Conservation (phyloP, 2,888 invertebrate species). For the Criorhina ranunculi region DNA sequence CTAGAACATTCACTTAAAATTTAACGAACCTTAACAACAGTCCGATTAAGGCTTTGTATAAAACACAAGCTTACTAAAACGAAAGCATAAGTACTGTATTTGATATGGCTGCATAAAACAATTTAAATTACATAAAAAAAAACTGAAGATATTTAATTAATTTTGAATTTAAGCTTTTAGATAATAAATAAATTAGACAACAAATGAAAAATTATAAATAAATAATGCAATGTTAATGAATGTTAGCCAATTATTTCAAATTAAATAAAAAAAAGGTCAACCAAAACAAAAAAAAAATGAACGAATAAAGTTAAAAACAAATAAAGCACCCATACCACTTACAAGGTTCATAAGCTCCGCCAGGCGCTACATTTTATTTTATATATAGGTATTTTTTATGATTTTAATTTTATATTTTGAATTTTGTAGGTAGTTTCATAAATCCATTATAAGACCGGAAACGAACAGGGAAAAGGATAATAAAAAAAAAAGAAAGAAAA, state of each 20-base stretch:
- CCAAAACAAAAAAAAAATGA: conserved; percentile 69
- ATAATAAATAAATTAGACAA: conserved; percentile 30
- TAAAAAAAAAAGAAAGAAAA: conserved; percentile 73
- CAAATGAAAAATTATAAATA: conserved; percentile 21
- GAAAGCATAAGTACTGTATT: conserved; percentile 7
- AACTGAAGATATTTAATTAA: conserved; percentile 25
- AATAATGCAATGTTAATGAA: conserved; percentile 63
- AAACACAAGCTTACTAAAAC: neutral
- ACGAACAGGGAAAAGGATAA: conserved; percentile 70
- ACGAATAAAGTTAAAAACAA: conserved; percentile 78
- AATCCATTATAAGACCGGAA: conserved; percentile 75
- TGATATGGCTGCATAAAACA: conserved; percentile 60
- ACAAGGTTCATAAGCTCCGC: conserved; percentile 84
- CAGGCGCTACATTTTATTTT: conserved; percentile 81
- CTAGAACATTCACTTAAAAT: no score
- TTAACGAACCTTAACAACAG: no score
- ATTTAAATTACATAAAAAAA: conserved; percentile 15
- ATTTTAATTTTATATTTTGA: conserved; percentile 65
- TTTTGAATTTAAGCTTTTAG: conserved; percentile 30
- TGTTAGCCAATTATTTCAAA: conserved; percentile 68
- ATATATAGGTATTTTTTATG: conserved; percentile 78
- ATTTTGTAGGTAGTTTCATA: conserved; percentile 76
- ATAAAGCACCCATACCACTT: conserved; percentile 85
- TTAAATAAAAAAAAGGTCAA: conserved; percentile 2
- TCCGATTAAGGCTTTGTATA: no score